A percentile compares a stretch with the other conserved stretches of the same genome.
Evolutionary conservation across 1,140 invertebrate genomes (phyloP).

Genomic region (Daktulosphaira vitifoliae): DNA sequence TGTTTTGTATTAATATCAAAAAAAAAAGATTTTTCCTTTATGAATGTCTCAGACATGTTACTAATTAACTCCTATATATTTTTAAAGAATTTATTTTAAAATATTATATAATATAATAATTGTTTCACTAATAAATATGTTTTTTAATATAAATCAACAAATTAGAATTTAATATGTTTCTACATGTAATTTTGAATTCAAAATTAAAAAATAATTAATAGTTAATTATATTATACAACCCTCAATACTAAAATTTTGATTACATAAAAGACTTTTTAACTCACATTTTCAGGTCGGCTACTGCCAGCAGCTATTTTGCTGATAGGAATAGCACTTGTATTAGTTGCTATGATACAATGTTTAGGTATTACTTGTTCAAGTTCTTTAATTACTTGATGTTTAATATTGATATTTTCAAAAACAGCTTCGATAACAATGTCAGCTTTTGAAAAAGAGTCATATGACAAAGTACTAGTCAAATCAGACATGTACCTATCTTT

Average conservation of each 20-base stretch:
- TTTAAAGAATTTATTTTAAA: too few relatives aligned
- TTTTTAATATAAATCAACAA: too few relatives aligned
- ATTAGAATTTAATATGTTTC: too few relatives aligned
- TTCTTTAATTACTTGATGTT: slow-evolving; percentile 96
- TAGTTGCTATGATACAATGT: slow-evolving; percentile 93
- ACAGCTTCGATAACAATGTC: slow-evolving; percentile 99
- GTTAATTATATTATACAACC: too few relatives aligned
- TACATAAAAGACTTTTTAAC: neutral
- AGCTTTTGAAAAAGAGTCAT: slow-evolving; percentile 74
- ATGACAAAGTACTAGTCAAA: slow-evolving; percentile 71
- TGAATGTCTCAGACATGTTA: too few relatives aligned
- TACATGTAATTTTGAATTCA: too few relatives aligned
- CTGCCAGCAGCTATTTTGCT: slow-evolving; percentile 87
- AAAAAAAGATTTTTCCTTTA: too few relatives aligned
- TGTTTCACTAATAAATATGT: too few relatives aligned
- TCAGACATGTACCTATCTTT: slow-evolving; percentile 71
- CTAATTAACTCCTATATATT: neutral
- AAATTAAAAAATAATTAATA: too few relatives aligned
- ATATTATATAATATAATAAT: too few relatives aligned
- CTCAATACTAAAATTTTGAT: too few relatives aligned
- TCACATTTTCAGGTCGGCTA: slow-evolving; percentile 83
- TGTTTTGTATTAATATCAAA: too few relatives aligned
- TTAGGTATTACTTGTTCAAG: slow-evolving; percentile 76
- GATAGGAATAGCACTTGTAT: slow-evolving; percentile 97
- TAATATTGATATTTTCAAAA: slow-evolving; percentile 92